Evolutionary conservation across 2,797 vertebrate genomes (phyloP).

Genomic region (Graptemys geographica): DNA sequence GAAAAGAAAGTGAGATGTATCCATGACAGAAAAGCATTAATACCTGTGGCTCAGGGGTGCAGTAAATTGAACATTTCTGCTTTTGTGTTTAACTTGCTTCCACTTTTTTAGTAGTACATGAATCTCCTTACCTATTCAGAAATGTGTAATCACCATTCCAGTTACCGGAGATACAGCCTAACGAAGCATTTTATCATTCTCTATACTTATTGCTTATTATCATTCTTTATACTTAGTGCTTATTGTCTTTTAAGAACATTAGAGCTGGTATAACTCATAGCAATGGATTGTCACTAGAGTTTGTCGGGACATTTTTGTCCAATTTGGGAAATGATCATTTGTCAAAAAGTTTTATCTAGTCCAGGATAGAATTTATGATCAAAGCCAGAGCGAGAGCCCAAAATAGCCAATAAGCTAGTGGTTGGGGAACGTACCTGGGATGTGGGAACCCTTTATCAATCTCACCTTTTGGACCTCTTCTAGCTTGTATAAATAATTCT

Average conservation of each 20-base stretch:
- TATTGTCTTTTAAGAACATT: neutral
- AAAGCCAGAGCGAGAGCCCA: no score
- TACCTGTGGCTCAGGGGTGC: neutral
- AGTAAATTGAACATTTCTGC: neutral
- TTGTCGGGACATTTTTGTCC: neutral
- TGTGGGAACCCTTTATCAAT: no score
- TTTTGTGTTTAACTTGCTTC: neutral
- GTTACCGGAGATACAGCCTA: neutral
- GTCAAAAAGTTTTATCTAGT: no score
- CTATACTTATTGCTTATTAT: neutral
- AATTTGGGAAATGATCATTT: slow-evolving; percentile 9
- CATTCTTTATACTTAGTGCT: neutral
- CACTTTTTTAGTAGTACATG: neutral
- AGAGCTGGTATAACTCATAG: neutral
- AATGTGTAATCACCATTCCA: slow-evolving; percentile 12
- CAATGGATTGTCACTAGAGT: neutral
- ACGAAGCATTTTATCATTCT: neutral
- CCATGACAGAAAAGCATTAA: neutral
- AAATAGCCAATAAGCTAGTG: no score
- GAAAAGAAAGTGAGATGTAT: slow-evolving; percentile 27
- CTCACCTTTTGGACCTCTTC: no score
- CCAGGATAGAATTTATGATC: no score
- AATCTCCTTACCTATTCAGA: neutral
- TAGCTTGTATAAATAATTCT: no score
- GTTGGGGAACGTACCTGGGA: no score